Evolutionary conservation across 2,888 invertebrate genomes (phyloP).

Genomic region (Branchipolynoe longqiensis): DNA sequence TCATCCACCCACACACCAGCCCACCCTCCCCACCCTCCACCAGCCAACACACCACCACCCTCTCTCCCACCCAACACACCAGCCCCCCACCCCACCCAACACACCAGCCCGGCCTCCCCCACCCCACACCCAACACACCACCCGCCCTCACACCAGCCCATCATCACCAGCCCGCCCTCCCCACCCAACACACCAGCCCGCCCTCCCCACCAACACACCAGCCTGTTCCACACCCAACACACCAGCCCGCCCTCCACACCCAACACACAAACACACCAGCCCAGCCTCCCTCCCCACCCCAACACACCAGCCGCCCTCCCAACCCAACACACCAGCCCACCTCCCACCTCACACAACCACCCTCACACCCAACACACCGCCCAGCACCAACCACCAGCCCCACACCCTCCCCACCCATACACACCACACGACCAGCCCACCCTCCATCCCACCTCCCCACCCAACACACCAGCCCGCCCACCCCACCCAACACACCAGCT

Average conservation of each 20-base stretch:
- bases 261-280: not conserved
- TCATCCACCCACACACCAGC: not conserved
- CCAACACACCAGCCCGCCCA: not conserved
- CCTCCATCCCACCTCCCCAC: not conserved
- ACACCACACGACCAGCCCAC: not conserved
- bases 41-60: not conserved
- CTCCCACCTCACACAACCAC: not conserved
- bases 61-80: not conserved
- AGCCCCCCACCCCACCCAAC: not conserved
- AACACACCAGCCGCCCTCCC: not conserved
- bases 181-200: not conserved
- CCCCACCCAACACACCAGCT: not conserved
- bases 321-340: not conserved
- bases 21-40: not conserved
- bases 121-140: not conserved
- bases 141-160: not conserved
- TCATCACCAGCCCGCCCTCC: not conserved
- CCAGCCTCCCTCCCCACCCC: not conserved
- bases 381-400: not conserved
- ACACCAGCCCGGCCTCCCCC: not conserved
- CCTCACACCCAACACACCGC: not conserved
- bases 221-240: not conserved
- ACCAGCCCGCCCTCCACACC: not conserved
- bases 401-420: not conserved
- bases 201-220: not conserved